These are phyloP conservation scores for Dendronephthya gigantea DNA, from an alignment of 64 coral and sea anemone species.

Conservation along the genomic window DNA sequence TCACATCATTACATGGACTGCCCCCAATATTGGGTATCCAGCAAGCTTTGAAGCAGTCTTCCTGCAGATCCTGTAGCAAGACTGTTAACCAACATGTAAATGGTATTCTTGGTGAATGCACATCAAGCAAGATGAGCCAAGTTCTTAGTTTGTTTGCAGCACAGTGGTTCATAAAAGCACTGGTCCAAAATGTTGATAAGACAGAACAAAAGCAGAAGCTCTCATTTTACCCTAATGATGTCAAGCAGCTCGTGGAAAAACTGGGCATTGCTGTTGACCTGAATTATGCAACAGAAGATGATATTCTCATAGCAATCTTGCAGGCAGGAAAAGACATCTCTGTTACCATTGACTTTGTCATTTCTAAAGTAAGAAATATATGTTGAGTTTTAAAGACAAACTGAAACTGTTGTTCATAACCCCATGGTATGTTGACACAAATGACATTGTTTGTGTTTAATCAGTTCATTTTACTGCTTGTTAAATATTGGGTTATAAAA, in stretches of 20 bases:
- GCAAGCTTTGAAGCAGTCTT: background rate
- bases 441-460: too few relatives aligned
- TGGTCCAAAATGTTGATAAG: constrained; percentile 11
- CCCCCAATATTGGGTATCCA: background rate
- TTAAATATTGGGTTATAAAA: too few relatives aligned
- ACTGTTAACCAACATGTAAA: constrained; percentile 16
- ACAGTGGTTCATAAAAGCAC: constrained; percentile 28
- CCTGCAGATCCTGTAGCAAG: background rate
- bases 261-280: background rate
- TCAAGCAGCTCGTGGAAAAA: constrained; percentile 9
- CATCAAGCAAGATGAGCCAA: constrained; percentile 5
- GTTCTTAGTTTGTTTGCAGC: constrained; percentile 2
- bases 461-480: too few relatives aligned
- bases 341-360: background rate
- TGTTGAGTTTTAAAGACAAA: too few relatives aligned
- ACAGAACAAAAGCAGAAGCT: constrained; percentile 1
- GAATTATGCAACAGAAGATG: background rate
- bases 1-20: background rate
- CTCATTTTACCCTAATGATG: constrained; percentile 2
- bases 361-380: too few relatives aligned
- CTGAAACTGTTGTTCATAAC: too few relatives aligned
- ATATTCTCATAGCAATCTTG: constrained; percentile 12
- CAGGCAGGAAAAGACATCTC: constrained; percentile 2
- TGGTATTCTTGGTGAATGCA: constrained; percentile 15
- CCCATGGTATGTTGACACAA: too few relatives aligned